phyloP scores from a whole-genome alignment of 2,888 invertebrate genomes.

The Drosophila tanythrix region DNA sequence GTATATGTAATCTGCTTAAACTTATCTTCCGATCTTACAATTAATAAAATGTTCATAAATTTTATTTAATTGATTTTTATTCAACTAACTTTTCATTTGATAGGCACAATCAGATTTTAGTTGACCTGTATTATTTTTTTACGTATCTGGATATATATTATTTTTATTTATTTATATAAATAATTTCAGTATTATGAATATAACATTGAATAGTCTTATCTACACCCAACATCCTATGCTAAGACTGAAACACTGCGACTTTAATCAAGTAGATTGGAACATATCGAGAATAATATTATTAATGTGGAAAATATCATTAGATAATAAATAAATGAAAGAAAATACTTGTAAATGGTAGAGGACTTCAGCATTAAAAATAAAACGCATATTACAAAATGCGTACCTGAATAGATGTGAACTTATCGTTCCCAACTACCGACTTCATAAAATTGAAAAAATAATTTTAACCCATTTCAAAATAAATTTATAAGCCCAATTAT shows the following conservation, averaged over 20 bases:
- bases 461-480: constrained; percentile 9
- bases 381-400: not conserved
- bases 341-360: not conserved
- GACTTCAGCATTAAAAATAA: not conserved
- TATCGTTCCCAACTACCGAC: not conserved
- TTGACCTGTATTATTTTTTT: not conserved
- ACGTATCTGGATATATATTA: not conserved
- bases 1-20: not conserved
- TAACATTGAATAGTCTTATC: not conserved
- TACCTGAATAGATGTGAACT: not conserved
- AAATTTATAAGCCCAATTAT: constrained; percentile 47
- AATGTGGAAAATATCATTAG: not conserved
- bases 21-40: not conserved
- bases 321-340: not conserved
- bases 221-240: not conserved
- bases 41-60: not conserved
- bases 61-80: not conserved
- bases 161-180: not conserved
- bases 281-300: not conserved
- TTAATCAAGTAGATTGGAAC: not conserved
- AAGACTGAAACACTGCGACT: too few relatives aligned
- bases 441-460: not conserved
- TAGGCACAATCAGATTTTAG: not conserved
- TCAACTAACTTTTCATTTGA: not conserved
- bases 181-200: not conserved